Conservation (phyloP, 1,140 invertebrate species). For the Neomicropteryx cornuta region DNA sequence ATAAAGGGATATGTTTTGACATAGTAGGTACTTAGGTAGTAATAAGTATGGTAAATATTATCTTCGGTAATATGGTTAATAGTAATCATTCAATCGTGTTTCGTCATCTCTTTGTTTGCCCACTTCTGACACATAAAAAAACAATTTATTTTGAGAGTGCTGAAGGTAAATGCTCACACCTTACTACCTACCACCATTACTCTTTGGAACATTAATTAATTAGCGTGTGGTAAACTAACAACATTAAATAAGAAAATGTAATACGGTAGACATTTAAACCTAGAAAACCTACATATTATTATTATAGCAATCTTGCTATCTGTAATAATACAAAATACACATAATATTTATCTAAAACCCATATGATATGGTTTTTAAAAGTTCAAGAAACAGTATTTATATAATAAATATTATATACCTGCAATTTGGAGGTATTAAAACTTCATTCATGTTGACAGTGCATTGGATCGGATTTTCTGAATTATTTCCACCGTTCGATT, state of each 20-base stretch:
- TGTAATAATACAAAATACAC: neutral
- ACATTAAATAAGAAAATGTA: neutral
- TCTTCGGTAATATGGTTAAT: too few relatives aligned
- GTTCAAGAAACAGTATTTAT: constrained; percentile 3
- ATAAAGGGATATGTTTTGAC: too few relatives aligned
- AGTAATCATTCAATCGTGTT: too few relatives aligned
- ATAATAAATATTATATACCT: constrained; percentile 21
- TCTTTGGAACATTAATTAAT: too few relatives aligned
- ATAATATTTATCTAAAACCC: neutral
- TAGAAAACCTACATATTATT: neutral
- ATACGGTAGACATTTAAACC: neutral
- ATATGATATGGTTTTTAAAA: neutral
- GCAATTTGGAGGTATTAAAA: constrained; percentile 27
- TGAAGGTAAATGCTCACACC: too few relatives aligned
- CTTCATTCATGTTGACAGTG: constrained; percentile 21
- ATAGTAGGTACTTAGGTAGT: too few relatives aligned
- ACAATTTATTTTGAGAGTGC: too few relatives aligned
- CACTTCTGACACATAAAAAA: too few relatives aligned
- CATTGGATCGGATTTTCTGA: constrained; percentile 21
- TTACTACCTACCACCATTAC: too few relatives aligned
- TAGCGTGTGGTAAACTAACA: too few relatives aligned
- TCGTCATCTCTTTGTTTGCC: too few relatives aligned
- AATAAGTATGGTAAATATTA: too few relatives aligned
- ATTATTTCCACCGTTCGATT: constrained; percentile 25
- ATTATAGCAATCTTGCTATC: neutral